Base-by-base conservation (phyloP, 2,113 vertebrate genomes). In the Laterallus jamaicensis region DNA sequence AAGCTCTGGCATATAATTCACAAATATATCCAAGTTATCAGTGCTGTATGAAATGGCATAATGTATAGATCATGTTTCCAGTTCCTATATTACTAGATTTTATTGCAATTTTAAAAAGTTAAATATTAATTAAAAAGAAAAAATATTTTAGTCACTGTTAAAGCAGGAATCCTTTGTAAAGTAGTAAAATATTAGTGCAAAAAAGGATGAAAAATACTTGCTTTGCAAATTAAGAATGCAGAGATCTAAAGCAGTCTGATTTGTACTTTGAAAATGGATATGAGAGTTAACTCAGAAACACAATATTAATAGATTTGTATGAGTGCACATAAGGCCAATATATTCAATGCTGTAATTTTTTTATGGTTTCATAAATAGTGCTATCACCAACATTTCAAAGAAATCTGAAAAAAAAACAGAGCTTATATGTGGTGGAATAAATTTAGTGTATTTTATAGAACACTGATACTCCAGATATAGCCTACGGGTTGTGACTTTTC, bases 401-500 rank as follows among this genome's bases (percentile, higher is more conserved):
- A 96, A 96, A 92, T 86, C 70, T 92, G 95, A 95, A 93, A 95
- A 91, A 95, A 94, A 12, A 59, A 11, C 64, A 95, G 66, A 85
- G 66, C 89, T 95, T 88, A 87, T 94, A 96, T 96, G 92, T 95
- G 79, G 71, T 93, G 77, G 82, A 84, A 97, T 94, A 95, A 98
- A 96, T 96, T 97, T 90, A 93, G 88, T 94, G 74, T 97, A 86
- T 97, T 97, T 98, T 97, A 95, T 97, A 94, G 94, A 97, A 97
- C 64, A 83, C 83, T 96, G 83, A 90, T 97, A 90, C 80, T 97
- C 88, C 92, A 97, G 82, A 97, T 95, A 95, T 94, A 97, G 97
- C 96, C 97, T 97, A 88, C 6, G 59, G 95, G 94, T 95, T 98
- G 84, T 96, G 95, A 95, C 97, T 98, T 98, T 98, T 97, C 97